Conservation (phyloP, 2,113 vertebrate species). For the Carettochelys insculpta region DNA sequence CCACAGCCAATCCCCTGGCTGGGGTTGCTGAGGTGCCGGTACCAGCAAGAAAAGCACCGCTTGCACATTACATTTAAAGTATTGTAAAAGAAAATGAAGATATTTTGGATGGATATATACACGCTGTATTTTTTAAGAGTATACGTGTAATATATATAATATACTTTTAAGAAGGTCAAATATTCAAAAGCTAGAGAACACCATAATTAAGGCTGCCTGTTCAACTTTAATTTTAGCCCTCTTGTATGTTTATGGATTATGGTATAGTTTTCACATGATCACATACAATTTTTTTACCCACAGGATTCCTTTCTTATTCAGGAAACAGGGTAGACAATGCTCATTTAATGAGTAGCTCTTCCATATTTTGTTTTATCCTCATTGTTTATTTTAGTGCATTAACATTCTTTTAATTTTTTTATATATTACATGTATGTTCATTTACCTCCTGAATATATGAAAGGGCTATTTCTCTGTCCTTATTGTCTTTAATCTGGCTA, state of each 20-base stretch:
- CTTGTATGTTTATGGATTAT: not conserved
- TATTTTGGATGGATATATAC: too few species aligned
- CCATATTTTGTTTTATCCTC: not conserved
- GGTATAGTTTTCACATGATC: not conserved
- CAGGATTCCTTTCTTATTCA: not conserved
- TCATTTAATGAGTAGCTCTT: not conserved
- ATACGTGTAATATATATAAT: too few species aligned
- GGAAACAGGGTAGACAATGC: not conserved
- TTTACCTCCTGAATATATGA: not conserved
- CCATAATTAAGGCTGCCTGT: not conserved
- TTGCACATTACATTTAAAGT: not conserved
- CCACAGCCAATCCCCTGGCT: too few species aligned
- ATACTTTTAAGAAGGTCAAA: not conserved
- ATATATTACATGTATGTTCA: not conserved
- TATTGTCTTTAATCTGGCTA: not conserved
- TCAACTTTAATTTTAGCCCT: not conserved
- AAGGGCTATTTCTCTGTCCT: not conserved
- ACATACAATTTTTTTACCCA: not conserved
- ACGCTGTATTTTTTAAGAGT: too few species aligned
- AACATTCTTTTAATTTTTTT: not conserved
- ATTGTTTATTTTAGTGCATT: not conserved
- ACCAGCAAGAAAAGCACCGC: too few species aligned
- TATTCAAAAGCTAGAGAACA: not conserved
- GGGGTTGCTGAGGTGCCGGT: too few species aligned
- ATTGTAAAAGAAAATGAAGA: not conserved